Evolutionary conservation across 1,140 invertebrate genomes (phyloP), one percentile per base, ranked within the genome.

Genomic region (Nasonia vitripennis): DNA sequence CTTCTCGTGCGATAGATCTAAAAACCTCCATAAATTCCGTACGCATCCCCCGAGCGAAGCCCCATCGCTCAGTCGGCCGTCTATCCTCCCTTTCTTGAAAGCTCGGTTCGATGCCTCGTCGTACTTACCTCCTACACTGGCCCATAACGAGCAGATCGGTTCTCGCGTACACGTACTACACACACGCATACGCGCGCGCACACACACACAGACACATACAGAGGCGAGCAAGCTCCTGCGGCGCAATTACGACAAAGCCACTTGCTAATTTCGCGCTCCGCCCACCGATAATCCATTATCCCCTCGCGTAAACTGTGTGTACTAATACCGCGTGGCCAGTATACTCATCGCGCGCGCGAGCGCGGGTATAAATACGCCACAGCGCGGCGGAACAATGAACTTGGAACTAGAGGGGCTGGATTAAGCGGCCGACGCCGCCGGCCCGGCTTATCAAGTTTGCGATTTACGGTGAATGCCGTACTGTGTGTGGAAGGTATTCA

Each of bases 221-320:
- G 12, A 11, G 12, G 11, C 27, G 37, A 41, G 41, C 34, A 45
- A 45, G 41, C 41, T 45, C 41, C 41, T 45, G 41, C 41, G 10
- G 41, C 41, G 73, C 31, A 75, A 34, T 75, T 48, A 55, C 77
- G 48, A 78, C n/a, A n/a, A 78, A 23, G 77, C 77, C 77, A 78
- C 77, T 55, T 78, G 41, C n/a, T 51, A 78, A 78, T 78, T 78
- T 78, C 77, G 77, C 27, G 48, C 55, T 62, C 55, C 55, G 48
- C 41, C 48, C 77, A 71, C 23, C 12, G 48, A 55, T 78, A 78
- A 78, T 78, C 77, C 48, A 78, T 78, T 78, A 77, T 77, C 20
- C 41, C n/a, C 37, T 10, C 74, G 27, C 71, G 27, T 37, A 73
- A 48, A 71, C 68, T 71, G 68, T 71, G 55, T 62, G 55, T 62